phyloP scores from a whole-genome alignment of 1,140 invertebrate species.

The Trichoplusia ni region DNA sequence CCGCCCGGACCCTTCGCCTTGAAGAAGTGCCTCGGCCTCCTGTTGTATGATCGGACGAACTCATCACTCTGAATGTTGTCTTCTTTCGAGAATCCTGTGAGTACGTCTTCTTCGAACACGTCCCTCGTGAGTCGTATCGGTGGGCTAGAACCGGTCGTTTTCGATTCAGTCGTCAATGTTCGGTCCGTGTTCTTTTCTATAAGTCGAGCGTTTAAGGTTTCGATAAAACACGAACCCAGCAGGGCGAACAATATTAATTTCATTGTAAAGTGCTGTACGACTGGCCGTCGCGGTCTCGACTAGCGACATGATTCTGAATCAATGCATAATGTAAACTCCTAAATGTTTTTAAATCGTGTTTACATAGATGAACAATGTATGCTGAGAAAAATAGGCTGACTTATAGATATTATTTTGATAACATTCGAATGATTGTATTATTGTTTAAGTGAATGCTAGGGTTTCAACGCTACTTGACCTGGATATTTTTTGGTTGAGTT shows the following conservation, averaged over 20 bases:
- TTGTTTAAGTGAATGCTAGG: slow-evolving; percentile 22
- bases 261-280: slow-evolving; percentile 45
- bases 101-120: slow-evolving; percentile 25
- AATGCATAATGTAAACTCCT: slow-evolving; percentile 57
- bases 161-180: slow-evolving; percentile 17
- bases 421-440: slow-evolving; percentile 28
- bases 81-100: slow-evolving; percentile 31
- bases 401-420: slow-evolving; percentile 50
- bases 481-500: background rate
- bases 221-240: slow-evolving; percentile 2
- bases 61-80: slow-evolving; percentile 30
- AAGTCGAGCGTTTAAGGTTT: slow-evolving; percentile 16
- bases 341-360: slow-evolving; percentile 59
- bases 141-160: slow-evolving; percentile 8
- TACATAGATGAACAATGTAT: slow-evolving; percentile 48
- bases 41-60: slow-evolving; percentile 16
- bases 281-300: slow-evolving; percentile 29
- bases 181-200: slow-evolving; percentile 31
- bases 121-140: slow-evolving; percentile 36
- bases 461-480: slow-evolving; percentile 19
- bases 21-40: slow-evolving; percentile 14
- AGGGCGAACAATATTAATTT: slow-evolving; percentile 37
- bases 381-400: slow-evolving; percentile 35
- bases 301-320: slow-evolving; percentile 43
- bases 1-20: background rate